Percentiles rank a stretch among this genome's conserved stretches.
These are phyloP conservation scores for Lasius fuliginosus DNA, from an alignment of 2,888 invertebrate genomes.

Conservation along the genomic window DNA sequence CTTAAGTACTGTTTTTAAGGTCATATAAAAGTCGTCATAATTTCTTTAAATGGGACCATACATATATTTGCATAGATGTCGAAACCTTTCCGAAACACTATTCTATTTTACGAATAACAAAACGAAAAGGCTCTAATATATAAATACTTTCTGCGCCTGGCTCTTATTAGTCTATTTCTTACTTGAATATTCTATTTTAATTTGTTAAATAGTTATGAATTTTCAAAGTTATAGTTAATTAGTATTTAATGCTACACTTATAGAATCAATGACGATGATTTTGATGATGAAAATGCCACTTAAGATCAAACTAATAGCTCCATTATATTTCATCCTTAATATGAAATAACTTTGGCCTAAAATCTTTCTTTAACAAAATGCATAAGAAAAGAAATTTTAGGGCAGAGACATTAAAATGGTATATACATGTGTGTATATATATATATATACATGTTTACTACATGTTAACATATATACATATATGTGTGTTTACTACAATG, in stretches of 20 bases:
- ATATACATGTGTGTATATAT: too few relatives aligned
- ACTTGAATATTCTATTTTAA: not conserved
- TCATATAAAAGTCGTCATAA: not conserved
- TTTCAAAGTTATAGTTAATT: not conserved
- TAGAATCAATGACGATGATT: not conserved
- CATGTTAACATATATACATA: constrained; percentile 6
- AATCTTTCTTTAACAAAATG: too few relatives aligned
- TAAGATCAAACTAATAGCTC: not conserved
- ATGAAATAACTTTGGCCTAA: too few relatives aligned
- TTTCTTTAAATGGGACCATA: not conserved
- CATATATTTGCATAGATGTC: not conserved
- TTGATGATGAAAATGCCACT: not conserved
- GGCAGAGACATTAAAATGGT: too few relatives aligned
- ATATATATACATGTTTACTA: too few relatives aligned
- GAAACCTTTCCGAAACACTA: not conserved
- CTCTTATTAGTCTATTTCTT: too few relatives aligned
- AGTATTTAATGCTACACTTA: not conserved
- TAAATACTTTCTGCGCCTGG: too few relatives aligned
- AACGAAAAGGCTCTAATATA: too few relatives aligned
- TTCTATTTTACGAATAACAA: not conserved
- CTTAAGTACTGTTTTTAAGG: not conserved
- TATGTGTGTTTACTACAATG: not conserved
- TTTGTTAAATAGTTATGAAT: not conserved
- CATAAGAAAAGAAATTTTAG: too few relatives aligned
- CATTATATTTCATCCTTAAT: not conserved